phyloP scores from a whole-genome alignment of 2,797 vertebrate species.

The Bucorvus abyssinicus region DNA sequence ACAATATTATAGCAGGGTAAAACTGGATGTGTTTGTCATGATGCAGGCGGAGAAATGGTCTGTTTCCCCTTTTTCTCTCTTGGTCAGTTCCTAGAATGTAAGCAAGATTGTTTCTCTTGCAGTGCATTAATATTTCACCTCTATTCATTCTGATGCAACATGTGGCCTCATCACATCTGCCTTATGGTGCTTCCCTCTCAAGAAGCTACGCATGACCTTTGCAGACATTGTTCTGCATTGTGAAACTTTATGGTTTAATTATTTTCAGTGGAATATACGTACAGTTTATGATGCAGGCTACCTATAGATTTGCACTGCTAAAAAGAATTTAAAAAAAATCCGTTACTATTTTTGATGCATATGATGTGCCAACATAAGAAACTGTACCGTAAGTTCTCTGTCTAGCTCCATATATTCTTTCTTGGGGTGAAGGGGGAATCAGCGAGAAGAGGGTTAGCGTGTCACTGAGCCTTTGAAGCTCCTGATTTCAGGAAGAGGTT shows the following conservation, averaged over 20 bases:
- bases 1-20: not conserved
- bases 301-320: not conserved
- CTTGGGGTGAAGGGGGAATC: not conserved
- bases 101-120: not conserved
- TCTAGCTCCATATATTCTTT: not conserved
- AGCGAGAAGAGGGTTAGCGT: not conserved
- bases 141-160: not conserved
- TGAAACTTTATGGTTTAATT: not conserved
- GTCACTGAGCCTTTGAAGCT: not conserved
- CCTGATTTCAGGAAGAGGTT: not conserved
- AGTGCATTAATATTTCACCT: constrained; percentile 20
- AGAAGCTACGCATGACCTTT: not conserved
- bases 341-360: not conserved
- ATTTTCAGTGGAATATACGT: not conserved
- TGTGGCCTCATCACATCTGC: constrained; percentile 13
- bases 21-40: not conserved
- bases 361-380: not conserved
- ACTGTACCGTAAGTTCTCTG: not conserved
- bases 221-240: not conserved
- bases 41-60: not conserved
- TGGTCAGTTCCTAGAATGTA: not conserved
- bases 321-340: not conserved
- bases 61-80: not conserved
- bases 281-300: not conserved
- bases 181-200: not conserved